A percentile compares a stretch with the other conserved stretches of the same genome.
Evolutionary conservation across 2,888 invertebrate species (phyloP).

Genomic region (Crocallis elinguaria): DNA sequence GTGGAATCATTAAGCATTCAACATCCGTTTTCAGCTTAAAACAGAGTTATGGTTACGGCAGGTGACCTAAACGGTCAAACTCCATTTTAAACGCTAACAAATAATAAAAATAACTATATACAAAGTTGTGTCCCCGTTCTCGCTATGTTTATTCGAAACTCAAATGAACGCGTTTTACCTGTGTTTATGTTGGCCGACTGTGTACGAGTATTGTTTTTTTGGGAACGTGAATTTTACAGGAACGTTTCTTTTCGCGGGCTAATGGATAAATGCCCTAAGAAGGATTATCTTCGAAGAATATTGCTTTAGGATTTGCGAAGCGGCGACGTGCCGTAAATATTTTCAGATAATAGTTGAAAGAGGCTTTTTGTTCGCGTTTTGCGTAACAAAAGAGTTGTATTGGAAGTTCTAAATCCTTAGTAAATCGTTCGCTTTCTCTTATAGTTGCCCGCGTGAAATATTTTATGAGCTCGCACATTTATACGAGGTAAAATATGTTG

Average conservation of each 20-base stretch:
- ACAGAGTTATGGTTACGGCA: background rate
- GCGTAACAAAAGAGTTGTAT: background rate
- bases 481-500: too few species aligned
- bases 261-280: slow-evolving; percentile 36
- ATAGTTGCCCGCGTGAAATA: too few species aligned
- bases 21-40: background rate
- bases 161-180: slow-evolving; percentile 2
- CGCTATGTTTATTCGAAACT: slow-evolving; percentile 7
- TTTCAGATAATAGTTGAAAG: slow-evolving; percentile 18
- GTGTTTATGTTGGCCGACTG: background rate
- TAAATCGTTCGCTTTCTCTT: background rate
- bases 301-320: slow-evolving; percentile 20
- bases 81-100: background rate
- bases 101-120: background rate
- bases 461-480: too few species aligned
- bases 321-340: slow-evolving; percentile 19
- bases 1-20: background rate
- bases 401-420: background rate
- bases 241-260: slow-evolving; percentile 26
- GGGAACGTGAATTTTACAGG: background rate
- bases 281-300: slow-evolving; percentile 32
- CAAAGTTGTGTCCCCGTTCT: background rate
- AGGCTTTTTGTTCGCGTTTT: slow-evolving; percentile 5
- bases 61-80: background rate
- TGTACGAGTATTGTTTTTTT: slow-evolving; percentile 10